Evolutionary conservation across 2,113 vertebrate genomes (phyloP), one percentile per base, ranked within the genome.

Genomic region (Cephalopterus ornatus): DNA sequence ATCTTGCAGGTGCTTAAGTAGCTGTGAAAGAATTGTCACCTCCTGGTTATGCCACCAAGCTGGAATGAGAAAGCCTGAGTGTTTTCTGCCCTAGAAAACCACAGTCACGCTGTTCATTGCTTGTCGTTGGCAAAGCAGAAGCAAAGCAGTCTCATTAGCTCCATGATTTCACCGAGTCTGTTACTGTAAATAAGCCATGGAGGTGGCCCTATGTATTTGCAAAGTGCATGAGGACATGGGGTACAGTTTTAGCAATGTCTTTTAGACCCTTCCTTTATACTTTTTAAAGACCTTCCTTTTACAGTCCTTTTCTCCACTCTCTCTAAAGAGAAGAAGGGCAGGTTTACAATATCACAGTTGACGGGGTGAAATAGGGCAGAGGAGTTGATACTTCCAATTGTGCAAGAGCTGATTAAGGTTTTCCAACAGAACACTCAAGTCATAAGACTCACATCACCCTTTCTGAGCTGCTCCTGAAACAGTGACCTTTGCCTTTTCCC

Each of bases 1-100:
- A 77, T 52, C 73, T 44, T 84, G 61, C 80, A 72, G 73, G 73
- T 83, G 76, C 56, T 77, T n/a, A 88, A 92, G 80, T 39, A 86
- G 79, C 88, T 93, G 56, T 71, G 73, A 84, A 81, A 84, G 39
- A 66, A 72, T 21, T 19, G 59, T 56, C 32, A 11, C 63, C 55
- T 86, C 63, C 50, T 77, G 30, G 9, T 33, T 77, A 59, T 39
- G 47, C 35, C 73, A 37, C 55, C 76, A 22, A 67, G 42, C 50
- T 66, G 32, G 21, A 75, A 73, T 7, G n/a, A 61, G 89, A 53
- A 72, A 65, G 5, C 58, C 67, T 66, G 67, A 76, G 46, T 2
- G 0, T 53, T 70, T 80, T 66, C 63, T 88, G 84, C 55, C 68
- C 68, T 62, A 8, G n/a, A 80, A 39, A 68, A 65, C 2, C 41